Conservation (phyloP, 2,797 vertebrate genomes). For the Poecilia velifera region DNA sequence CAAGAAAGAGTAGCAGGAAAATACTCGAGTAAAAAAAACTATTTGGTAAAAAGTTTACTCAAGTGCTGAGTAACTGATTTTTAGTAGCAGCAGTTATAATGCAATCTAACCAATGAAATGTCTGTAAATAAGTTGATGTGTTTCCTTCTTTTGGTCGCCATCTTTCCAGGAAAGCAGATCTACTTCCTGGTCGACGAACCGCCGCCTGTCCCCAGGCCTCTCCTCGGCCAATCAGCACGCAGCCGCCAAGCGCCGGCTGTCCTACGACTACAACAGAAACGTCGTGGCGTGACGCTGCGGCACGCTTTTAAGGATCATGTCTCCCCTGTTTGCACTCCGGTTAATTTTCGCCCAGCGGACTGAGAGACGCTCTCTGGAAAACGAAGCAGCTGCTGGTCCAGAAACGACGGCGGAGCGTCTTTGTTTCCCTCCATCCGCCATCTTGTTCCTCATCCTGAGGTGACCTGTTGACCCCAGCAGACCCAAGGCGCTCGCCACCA, state of each 20-base stretch:
- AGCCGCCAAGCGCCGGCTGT: slow-evolving; percentile 76
- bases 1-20: too few relatives aligned
- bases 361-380: not conserved
- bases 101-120: not conserved
- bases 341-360: slow-evolving; percentile 10
- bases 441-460: slow-evolving; percentile 15
- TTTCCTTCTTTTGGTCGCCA: not conserved
- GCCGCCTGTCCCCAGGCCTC: slow-evolving; percentile 74
- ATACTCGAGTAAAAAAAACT: too few relatives aligned
- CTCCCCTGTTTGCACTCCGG: slow-evolving; percentile 37
- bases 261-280: slow-evolving; percentile 79
- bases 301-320: not conserved
- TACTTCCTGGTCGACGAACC: slow-evolving; percentile 50
- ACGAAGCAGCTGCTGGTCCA: slow-evolving; percentile 1
- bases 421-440: slow-evolving; percentile 10
- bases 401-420: slow-evolving; percentile 22
- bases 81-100: not conserved
- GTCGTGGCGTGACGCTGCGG: slow-evolving; percentile 50
- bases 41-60: too few relatives aligned
- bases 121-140: not conserved
- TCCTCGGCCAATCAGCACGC: slow-evolving; percentile 72
- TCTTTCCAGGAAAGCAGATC: slow-evolving; percentile 66
- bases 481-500: slow-evolving; percentile 6
- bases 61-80: not conserved
- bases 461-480: not conserved